Evolutionary conservation across 2,113 vertebrate species (phyloP), one percentile per base, ranked within the genome.

Genomic region (Halichoerus grypus): DNA sequence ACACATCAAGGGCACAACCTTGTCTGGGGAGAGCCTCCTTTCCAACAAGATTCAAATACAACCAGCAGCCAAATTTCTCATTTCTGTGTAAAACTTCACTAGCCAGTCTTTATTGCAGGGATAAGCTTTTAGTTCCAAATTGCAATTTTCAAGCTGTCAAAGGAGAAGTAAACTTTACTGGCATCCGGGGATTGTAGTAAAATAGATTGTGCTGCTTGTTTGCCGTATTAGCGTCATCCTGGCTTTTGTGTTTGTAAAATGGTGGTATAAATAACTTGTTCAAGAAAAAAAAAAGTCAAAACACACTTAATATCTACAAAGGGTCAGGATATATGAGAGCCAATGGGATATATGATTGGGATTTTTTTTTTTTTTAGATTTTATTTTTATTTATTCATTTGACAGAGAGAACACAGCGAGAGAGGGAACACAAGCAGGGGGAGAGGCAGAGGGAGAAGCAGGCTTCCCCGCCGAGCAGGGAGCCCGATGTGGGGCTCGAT

Each of bases 91-190:
- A 96, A 97, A 88, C 69, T 95, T 92, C 59, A 57, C 59, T 80
- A 88, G 87, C 76, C 91, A 96, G 61, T 91, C 84, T 94, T 96
- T 96, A 97, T 63, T 69, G 80, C 65, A 91, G 59, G 94, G 76
- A 88, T 93, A 94, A 85, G 65, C 59, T 95, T 93, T 96, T 51
- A 80, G 65, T n/a, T 96, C 33, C 88, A 94, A 95, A 94, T 83
- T 97, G 96, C 81, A 92, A 94, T 96, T 96, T 97, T 96, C 59
- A 85, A 94, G 87, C 90, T 97, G 95, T 96, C 97, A 96, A 69
- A 96, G 59, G 67, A 90, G 67, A 94, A 90, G 84, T 92, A 96
- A 74, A 95, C 69, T 96, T 95, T 93, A 71, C 72, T 92, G 81
- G 86, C 81, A 91, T 92, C 74, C 6, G 3, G 69, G 33, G 76